Percentiles rank a stretch among this genome's conserved stretches.
These are phyloP conservation scores for Calameuta idolon DNA, from an alignment of 2,888 invertebrate genomes.

Conservation along the genomic window DNA sequence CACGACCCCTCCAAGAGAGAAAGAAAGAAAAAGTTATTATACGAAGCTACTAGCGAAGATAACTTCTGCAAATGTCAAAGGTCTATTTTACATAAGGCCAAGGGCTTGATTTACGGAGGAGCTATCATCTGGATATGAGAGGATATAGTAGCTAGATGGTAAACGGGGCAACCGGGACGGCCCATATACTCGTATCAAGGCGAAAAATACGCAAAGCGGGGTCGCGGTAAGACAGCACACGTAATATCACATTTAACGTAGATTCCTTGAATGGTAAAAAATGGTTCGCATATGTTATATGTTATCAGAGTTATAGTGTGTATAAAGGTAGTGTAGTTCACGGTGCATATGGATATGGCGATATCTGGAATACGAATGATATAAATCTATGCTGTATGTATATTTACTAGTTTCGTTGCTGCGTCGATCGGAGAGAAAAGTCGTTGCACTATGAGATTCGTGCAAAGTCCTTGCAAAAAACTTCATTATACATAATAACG, in stretches of 20 bases:
- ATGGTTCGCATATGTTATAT: slow-evolving; percentile 22
- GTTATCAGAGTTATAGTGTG: slow-evolving; percentile 13
- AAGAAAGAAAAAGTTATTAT: not conserved
- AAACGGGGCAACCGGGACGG: not conserved
- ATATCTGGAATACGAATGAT: slow-evolving; percentile 25
- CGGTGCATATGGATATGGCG: not conserved
- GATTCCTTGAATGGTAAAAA: slow-evolving; percentile 13
- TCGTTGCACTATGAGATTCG: slow-evolving; percentile 17
- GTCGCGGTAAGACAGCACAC: slow-evolving; percentile 5
- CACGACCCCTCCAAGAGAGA: not conserved
- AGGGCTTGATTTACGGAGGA: not conserved
- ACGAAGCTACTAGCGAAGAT: not conserved
- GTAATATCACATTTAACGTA: slow-evolving; percentile 18
- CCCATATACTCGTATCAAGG: not conserved
- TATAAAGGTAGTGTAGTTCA: not conserved
- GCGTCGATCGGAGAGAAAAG: slow-evolving; percentile 20
- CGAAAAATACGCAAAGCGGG: not conserved
- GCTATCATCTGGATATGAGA: not conserved
- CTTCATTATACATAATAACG: too few species aligned
- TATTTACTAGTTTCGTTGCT: slow-evolving; percentile 21
- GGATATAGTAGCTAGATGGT: not conserved
- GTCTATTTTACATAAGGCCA: not conserved
- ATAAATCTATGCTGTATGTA: slow-evolving; percentile 28
- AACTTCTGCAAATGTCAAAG: not conserved
- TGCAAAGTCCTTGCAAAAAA: too few species aligned